phyloP scores from a whole-genome alignment of 2,888 invertebrate species.

The Dexiosoma caninum region DNA sequence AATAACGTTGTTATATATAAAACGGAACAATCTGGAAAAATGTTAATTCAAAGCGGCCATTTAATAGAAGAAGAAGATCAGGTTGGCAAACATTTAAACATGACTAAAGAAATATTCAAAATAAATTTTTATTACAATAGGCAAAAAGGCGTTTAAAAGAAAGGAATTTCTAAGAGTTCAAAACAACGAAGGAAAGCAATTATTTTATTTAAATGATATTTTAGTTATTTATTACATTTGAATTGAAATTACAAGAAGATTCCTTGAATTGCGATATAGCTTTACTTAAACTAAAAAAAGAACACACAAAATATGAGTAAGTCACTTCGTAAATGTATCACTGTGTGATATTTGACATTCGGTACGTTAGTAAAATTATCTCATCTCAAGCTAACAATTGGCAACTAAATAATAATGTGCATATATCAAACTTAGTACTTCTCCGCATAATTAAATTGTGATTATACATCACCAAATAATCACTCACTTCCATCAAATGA shows the following conservation, averaged over 20 bases:
- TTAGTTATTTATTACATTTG: constrained; percentile 49
- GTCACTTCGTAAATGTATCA: no score
- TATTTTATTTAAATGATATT: constrained; percentile 34
- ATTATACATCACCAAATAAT: no score
- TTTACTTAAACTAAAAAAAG: constrained; percentile 28
- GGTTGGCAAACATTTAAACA: constrained; percentile 5
- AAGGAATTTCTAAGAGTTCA: constrained; percentile 11
- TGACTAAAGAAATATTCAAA: not conserved
- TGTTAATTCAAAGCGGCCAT: constrained; percentile 50
- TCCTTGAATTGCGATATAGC: constrained; percentile 27
- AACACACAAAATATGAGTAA: not conserved
- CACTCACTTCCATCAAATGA: no score
- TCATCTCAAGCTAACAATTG: no score
- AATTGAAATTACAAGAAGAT: constrained; percentile 47
- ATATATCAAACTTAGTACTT: no score
- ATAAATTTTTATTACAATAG: not conserved
- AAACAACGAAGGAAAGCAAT: not conserved
- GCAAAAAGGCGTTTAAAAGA: constrained; percentile 27
- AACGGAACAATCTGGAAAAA: constrained; percentile 60
- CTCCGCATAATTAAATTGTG: no score
- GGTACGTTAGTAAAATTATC: no score
- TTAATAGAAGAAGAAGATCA: constrained; percentile 63
- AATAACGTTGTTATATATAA: constrained; percentile 59
- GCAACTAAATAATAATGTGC: no score
- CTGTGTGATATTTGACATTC: no score